Evolutionary conservation across 2,113 vertebrate genomes (phyloP), one percentile per base, ranked within the genome.

Genomic region (Grammatotria lemairii): DNA sequence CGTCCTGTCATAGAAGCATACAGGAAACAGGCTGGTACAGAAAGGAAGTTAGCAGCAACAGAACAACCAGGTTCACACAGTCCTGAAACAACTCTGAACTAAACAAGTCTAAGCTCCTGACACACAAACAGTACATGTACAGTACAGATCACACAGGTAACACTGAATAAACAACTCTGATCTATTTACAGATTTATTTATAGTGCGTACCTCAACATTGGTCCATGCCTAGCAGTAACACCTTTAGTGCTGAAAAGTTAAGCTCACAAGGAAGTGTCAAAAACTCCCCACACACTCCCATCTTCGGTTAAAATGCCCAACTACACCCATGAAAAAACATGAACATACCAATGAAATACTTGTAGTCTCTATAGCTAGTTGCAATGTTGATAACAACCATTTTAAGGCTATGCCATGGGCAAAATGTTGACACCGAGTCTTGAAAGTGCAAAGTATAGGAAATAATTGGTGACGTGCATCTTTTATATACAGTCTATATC

Each of bases 21-120:
- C 94, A 94, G 95, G 95, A 96, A 95, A 80, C 92, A 93, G 90
- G 42, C 73, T 93, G 89, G 89, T 87, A 93, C 53, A 87, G 93
- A 87, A 90, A 94, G 95, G 95, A 96, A 95, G 91, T 58, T 63
- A 28, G 80, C 3, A 12, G 80, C 88, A 92, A 83, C 83, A 78
- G 86, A 82, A 83, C 91, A 90, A 23, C 84, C 79, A 19, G 26
- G 60, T 90, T 85, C 78, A 85, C 84, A 86, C 70, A 80, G 70
- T 65, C 75, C 51, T 13, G 26, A 38, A 58, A 78, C 60, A 81
- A 75, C 38, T 78, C 45, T 49, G 26, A 51, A 11, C 63, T 55
- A 73, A 68, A 78, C 58, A 83, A 92, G 84, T 79, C 58, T 87
- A 75, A 87, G 81, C 82, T 58, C 28, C 80, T 70, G 60, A 60